Evolutionary conservation across 23 tunicate species (phyloP).

Genomic region (Ciona savignyi): DNA sequence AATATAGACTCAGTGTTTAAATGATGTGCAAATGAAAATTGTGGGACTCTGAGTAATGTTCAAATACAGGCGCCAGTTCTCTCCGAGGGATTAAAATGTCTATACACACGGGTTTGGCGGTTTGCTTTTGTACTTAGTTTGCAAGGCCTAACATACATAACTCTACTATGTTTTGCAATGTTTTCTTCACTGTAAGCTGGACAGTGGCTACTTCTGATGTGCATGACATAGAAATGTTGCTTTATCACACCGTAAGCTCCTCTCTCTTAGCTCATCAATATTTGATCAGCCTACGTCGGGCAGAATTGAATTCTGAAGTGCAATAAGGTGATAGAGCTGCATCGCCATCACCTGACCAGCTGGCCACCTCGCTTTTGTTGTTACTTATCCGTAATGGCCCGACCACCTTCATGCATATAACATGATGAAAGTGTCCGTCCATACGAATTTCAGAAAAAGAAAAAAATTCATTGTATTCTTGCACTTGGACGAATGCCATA

Average conservation of each 20-base stretch:
- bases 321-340: slow-evolving; percentile 4
- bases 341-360: not conserved
- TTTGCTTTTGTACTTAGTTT: no score
- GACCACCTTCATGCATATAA: slow-evolving; percentile 1
- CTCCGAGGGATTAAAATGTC: not conserved
- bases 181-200: not conserved
- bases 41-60: not conserved
- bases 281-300: slow-evolving; percentile 24
- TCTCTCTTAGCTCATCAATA: slow-evolving; percentile 18
- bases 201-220: not conserved
- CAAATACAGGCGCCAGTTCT: not conserved
- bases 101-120: no score
- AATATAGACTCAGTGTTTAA: no score
- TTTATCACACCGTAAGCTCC: not conserved
- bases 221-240: not conserved
- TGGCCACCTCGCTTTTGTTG: slow-evolving; percentile 1
- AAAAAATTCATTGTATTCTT: not conserved
- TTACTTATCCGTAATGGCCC: not conserved
- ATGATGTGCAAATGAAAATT: no score
- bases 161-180: no score
- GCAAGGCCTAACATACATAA: no score
- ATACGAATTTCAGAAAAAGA: not conserved
- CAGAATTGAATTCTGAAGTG: slow-evolving; percentile 21
- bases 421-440: not conserved
- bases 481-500: not conserved